Percentiles rank a stretch among this genome's conserved stretches.
Evolutionary conservation across 1,140 invertebrate genomes (phyloP).

Genomic region (Drosophila asahinai): DNA sequence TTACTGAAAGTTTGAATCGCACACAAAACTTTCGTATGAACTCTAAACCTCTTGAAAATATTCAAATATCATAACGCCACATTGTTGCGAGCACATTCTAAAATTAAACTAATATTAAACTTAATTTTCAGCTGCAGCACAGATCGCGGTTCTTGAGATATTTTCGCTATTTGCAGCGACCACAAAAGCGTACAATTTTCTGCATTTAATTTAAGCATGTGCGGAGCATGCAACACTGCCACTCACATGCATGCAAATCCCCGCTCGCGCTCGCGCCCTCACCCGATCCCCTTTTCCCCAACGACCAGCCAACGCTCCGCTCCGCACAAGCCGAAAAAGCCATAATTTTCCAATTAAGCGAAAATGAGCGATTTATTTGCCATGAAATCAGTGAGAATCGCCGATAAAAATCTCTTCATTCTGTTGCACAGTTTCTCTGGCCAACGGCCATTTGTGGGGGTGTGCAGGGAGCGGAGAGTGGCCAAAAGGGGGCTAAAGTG

Average conservation of each 20-base stretch:
- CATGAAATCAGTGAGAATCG: slow-evolving; percentile 85
- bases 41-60: not conserved
- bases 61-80: not conserved
- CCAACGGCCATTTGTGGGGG: slow-evolving; percentile 40
- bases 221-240: slow-evolving; percentile 45
- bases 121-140: slow-evolving; percentile 22
- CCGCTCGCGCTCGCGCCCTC: not conserved
- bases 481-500: slow-evolving; percentile 13
- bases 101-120: slow-evolving; percentile 37
- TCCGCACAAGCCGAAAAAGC: slow-evolving; percentile 72
- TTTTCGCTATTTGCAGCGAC: slow-evolving; percentile 8
- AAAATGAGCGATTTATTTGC: slow-evolving; percentile 85
- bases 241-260: slow-evolving; percentile 48
- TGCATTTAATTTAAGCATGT: slow-evolving; percentile 37
- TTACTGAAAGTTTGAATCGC: too few species aligned
- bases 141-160: slow-evolving; percentile 12
- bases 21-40: not conserved
- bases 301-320: slow-evolving; percentile 15
- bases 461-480: not conserved
- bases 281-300: not conserved
- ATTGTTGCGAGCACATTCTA: slow-evolving; percentile 24
- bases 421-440: slow-evolving; percentile 59
- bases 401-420: slow-evolving; percentile 85
- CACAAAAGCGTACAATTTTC: slow-evolving; percentile 38
- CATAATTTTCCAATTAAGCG: slow-evolving; percentile 85